These are phyloP conservation scores for Dolichallabes microphthalmus DNA, from an alignment of 2,113 vertebrate genomes.

Conservation along the genomic window DNA sequence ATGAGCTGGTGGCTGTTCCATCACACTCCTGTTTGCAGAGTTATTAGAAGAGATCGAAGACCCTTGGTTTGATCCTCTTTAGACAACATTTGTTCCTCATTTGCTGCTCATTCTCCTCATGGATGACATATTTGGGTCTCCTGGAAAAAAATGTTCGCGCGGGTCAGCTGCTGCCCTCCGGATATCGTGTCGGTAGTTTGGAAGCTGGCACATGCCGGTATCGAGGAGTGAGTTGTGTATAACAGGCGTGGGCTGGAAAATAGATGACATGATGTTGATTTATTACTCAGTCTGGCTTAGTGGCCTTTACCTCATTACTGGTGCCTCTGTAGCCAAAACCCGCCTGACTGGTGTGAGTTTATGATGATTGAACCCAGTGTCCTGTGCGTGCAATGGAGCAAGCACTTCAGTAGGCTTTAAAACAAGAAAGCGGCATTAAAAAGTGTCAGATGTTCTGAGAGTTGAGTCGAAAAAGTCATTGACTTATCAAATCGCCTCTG, in stretches of 20 bases:
- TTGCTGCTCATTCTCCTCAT: background rate
- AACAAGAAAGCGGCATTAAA: slow-evolving; percentile 11
- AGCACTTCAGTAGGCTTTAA: slow-evolving; percentile 36
- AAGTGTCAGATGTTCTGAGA: slow-evolving; percentile 15
- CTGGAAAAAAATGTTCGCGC: background rate
- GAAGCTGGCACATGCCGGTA: background rate
- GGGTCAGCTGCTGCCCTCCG: background rate
- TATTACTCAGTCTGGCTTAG: slow-evolving; percentile 15
- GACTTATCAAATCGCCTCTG: background rate
- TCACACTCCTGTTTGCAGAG: background rate
- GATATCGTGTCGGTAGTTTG: background rate
- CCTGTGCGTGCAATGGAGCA: background rate
- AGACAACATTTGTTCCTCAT: background rate
- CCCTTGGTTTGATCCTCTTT: background rate
- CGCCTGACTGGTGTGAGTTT: slow-evolving; percentile 22
- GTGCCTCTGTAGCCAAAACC: background rate
- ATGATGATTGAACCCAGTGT: slow-evolving; percentile 43
- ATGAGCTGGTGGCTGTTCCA: background rate
- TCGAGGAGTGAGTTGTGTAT: background rate
- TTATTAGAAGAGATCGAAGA: background rate
- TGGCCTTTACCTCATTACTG: slow-evolving; percentile 6
- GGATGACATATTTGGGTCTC: slow-evolving; percentile 1
- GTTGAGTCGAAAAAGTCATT: background rate
- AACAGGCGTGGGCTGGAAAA: slow-evolving; percentile 17
- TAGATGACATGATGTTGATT: slow-evolving; percentile 33